These are phyloP conservation scores for Rhizoglyphus robini DNA, from an alignment of 1,140 invertebrate species.

Conservation along the genomic window DNA sequence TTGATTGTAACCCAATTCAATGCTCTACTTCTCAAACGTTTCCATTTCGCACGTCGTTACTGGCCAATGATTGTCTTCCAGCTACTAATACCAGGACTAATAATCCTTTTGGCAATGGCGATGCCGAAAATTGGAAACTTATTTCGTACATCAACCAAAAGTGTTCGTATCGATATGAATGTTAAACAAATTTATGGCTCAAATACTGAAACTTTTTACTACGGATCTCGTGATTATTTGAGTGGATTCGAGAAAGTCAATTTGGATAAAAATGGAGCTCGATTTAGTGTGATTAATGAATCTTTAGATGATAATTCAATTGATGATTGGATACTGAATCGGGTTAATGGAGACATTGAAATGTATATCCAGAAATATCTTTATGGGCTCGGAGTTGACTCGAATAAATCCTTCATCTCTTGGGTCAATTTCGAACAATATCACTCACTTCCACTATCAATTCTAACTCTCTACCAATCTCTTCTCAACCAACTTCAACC, in stretches of 20 bases:
- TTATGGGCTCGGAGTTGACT: not conserved
- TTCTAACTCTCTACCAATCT: not conserved
- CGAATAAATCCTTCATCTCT: not conserved
- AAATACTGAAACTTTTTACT: not conserved
- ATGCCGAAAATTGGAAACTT: too few species aligned
- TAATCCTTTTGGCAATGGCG: not conserved
- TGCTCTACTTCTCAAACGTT: conserved; percentile 25
- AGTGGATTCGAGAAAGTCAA: not conserved
- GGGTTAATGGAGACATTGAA: not conserved
- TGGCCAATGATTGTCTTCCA: conserved; percentile 16
- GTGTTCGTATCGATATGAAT: too few species aligned
- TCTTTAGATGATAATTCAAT: not conserved
- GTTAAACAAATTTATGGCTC: not conserved
- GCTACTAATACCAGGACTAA: not conserved
- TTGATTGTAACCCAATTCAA: conserved; percentile 14
- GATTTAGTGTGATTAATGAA: not conserved
- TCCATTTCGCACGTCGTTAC: conserved; percentile 25
- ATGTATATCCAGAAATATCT: not conserved
- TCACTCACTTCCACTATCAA: conserved; percentile 16
- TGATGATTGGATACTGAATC: not conserved
- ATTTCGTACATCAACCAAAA: too few species aligned
- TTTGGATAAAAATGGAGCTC: not conserved
- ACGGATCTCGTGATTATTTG: not conserved
- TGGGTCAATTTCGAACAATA: conserved; percentile 23
- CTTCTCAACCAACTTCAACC: not conserved